phyloP scores from a whole-genome alignment of 1,140 invertebrate genomes.

The Notospermus geniculatus region DNA sequence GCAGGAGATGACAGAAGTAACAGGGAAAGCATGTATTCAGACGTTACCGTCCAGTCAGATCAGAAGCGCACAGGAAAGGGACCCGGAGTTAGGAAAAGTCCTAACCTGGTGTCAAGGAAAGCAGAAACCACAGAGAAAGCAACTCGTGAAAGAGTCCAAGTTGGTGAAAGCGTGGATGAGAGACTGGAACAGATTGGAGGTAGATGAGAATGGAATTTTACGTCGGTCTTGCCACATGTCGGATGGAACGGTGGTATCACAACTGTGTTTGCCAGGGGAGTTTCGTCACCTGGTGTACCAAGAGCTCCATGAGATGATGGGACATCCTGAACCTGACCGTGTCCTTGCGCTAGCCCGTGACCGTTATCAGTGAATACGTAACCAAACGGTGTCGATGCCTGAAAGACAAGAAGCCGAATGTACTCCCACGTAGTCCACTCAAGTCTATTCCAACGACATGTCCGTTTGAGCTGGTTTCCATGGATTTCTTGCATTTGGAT shows the following conservation, averaged over 20 bases:
- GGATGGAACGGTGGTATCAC: neutral
- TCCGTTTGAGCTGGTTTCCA: constrained; percentile 23
- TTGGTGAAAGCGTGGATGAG: neutral
- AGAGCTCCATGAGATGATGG: constrained; percentile 15
- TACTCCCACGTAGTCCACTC: constrained; percentile 8
- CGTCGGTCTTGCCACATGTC: neutral
- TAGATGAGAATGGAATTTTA: constrained; percentile 9
- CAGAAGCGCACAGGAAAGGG: too few species aligned
- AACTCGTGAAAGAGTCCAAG: too few species aligned
- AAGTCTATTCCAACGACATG: constrained; percentile 15
- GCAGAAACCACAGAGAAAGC: too few species aligned
- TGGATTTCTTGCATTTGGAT: constrained; percentile 25
- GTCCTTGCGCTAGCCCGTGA: constrained; percentile 7
- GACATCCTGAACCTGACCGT: constrained; percentile 9
- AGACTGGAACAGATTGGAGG: constrained; percentile 9
- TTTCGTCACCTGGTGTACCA: neutral
- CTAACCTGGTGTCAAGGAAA: too few species aligned
- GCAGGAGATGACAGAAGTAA: too few species aligned
- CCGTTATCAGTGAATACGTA: constrained; percentile 21
- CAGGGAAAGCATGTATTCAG: too few species aligned
- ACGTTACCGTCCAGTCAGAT: too few species aligned
- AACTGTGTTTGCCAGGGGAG: constrained; percentile 19
- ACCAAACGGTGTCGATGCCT: constrained; percentile 21
- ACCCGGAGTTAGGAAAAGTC: too few species aligned
- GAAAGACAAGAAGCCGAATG: constrained; percentile 6